phyloP scores from a whole-genome alignment of 2,797 vertebrate species.

The Sardinella longiceps region DNA sequence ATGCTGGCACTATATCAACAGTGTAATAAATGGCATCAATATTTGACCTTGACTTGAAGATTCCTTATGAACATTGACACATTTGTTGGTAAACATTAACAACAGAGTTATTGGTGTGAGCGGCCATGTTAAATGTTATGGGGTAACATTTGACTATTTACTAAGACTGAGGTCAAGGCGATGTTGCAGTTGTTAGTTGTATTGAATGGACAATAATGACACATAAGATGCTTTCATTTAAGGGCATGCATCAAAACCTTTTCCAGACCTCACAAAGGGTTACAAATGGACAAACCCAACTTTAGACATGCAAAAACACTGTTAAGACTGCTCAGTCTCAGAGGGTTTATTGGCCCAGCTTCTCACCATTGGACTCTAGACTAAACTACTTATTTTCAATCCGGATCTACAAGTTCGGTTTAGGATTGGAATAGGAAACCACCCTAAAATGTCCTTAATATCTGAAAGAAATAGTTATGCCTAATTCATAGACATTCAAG shows the following conservation, averaged over 20 bases:
- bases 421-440: no score
- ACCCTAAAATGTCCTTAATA: no score
- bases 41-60: neutral
- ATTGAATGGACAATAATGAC: neutral
- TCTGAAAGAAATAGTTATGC: neutral
- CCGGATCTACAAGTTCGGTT: no score
- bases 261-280: neutral
- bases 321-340: neutral
- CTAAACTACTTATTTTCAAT: no score
- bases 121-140: neutral
- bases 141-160: neutral
- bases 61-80: neutral
- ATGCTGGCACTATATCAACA: neutral
- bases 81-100: neutral
- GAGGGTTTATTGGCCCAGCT: no score
- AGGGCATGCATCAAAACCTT: neutral
- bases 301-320: neutral
- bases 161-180: neutral
- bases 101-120: neutral
- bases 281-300: neutral
- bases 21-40: neutral
- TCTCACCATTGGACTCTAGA: no score
- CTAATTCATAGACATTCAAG: no score
- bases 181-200: neutral
- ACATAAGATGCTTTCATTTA: neutral